phyloP scores from a whole-genome alignment of 2,888 invertebrate species.

The Leuctra nigra region DNA sequence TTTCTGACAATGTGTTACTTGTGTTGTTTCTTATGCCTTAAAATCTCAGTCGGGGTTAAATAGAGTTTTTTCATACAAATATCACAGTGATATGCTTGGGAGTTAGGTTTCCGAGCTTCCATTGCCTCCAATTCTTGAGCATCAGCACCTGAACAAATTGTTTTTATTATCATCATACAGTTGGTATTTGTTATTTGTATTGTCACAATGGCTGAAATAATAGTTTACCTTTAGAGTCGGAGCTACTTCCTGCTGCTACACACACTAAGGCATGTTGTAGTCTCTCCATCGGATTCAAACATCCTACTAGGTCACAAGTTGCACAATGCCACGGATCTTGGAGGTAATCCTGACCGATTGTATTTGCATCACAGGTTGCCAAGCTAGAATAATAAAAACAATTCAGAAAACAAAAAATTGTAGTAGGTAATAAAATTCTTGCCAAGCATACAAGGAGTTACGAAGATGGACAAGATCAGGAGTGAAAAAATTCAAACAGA shows the following conservation, averaged over 20 bases:
- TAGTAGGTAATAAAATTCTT: no score
- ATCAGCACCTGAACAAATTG: slow-evolving; percentile 25
- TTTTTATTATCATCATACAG: slow-evolving; percentile 15
- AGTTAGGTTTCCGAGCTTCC: slow-evolving; percentile 45
- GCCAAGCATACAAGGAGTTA: no score
- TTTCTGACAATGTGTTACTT: not conserved
- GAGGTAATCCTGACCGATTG: slow-evolving; percentile 51
- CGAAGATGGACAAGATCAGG: no score
- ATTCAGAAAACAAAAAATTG: slow-evolving; percentile 53
- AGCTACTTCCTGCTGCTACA: no score
- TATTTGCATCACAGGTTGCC: slow-evolving; percentile 35
- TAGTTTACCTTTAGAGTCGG: no score
- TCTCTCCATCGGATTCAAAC: slow-evolving; percentile 60
- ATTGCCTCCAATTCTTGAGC: slow-evolving; percentile 36
- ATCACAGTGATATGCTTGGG: slow-evolving; percentile 61
- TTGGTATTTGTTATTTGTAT: no score
- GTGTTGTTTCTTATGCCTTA: slow-evolving; percentile 69
- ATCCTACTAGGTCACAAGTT: slow-evolving; percentile 56
- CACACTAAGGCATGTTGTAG: slow-evolving; percentile 63
- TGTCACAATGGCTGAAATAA: no score
- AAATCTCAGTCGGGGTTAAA: slow-evolving; percentile 74
- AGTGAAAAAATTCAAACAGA: no score
- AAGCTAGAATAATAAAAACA: slow-evolving; percentile 31
- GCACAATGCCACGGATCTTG: slow-evolving; percentile 66
- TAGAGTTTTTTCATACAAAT: slow-evolving; percentile 60